Evolutionary conservation across 2,888 invertebrate species (phyloP).

Genomic region (Drosophila borborema): DNA sequence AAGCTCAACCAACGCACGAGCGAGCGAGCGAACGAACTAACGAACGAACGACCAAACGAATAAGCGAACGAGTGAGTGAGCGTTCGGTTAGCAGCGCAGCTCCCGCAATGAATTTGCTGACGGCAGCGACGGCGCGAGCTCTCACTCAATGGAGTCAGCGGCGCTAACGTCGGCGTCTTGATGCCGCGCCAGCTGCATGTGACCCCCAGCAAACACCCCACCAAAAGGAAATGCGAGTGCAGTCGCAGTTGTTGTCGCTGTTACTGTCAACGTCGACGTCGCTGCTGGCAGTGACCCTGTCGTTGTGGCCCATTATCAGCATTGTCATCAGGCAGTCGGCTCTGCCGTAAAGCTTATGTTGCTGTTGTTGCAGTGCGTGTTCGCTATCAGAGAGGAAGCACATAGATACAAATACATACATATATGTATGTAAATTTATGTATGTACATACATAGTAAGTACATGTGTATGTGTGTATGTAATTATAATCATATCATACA

Average conservation of each 20-base stretch:
- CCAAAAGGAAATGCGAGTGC: conserved; percentile 59
- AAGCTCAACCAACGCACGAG: conserved; percentile 16
- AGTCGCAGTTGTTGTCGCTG: conserved; percentile 20
- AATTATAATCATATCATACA: conserved; percentile 74
- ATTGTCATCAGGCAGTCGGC: conserved; percentile 47
- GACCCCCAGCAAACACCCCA: conserved; percentile 63
- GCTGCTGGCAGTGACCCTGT: conserved; percentile 40
- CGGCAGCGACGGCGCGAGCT: conserved; percentile 30
- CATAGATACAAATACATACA: neutral
- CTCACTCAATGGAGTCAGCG: conserved; percentile 33
- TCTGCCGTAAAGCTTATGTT: conserved; percentile 33
- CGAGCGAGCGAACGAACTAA: conserved; percentile 10
- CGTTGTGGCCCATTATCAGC: conserved; percentile 53
- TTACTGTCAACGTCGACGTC: neutral
- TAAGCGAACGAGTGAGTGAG: conserved; percentile 9
- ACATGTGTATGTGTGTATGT: conserved; percentile 9
- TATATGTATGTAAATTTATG: neutral
- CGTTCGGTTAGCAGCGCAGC: conserved; percentile 27
- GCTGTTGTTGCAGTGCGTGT: conserved; percentile 30
- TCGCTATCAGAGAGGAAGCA: conserved; percentile 25
- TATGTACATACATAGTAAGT: neutral
- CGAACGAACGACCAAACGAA: conserved; percentile 8
- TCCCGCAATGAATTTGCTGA: conserved; percentile 41
- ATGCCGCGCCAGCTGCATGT: conserved; percentile 60
- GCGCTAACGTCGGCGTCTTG: conserved; percentile 45